These are phyloP conservation scores for Thinocorus orbignyianus DNA, from an alignment of 2,113 vertebrate species.

Conservation along the genomic window DNA sequence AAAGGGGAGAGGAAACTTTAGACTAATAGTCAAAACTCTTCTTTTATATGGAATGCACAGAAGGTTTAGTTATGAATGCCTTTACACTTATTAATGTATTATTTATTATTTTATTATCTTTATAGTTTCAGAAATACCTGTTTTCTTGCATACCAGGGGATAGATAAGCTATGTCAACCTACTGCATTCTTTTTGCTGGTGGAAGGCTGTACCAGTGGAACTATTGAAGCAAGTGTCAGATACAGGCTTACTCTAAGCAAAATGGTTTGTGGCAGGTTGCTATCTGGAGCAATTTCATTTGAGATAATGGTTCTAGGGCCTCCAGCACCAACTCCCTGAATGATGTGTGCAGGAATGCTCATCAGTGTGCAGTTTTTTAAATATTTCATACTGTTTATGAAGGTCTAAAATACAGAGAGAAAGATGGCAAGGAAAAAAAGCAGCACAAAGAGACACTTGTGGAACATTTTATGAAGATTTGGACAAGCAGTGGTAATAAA, in stretches of 20 bases:
- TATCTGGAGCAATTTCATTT: background rate
- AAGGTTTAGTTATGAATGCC: background rate
- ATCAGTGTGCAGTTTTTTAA: background rate
- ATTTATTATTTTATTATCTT: background rate
- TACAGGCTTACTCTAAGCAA: background rate
- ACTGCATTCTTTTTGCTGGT: background rate
- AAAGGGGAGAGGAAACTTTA: background rate
- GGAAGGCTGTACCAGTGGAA: background rate
- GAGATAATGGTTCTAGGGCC: background rate
- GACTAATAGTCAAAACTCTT: background rate
- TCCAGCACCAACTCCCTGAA: background rate
- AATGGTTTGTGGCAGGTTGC: background rate
- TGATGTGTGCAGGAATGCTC: background rate
- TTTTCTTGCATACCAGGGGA: background rate
- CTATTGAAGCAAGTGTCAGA: background rate
- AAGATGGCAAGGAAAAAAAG: background rate
- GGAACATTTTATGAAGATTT: background rate
- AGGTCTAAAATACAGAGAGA: background rate
- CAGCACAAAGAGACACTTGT: background rate
- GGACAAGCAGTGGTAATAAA: background rate
- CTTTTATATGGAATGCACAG: background rate
- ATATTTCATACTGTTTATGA: constrained; percentile 25
- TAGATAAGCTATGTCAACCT: background rate
- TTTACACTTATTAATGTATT: background rate
- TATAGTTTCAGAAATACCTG: background rate